Evolutionary conservation across 2,888 invertebrate species (phyloP).

Genomic region (Pomacea canaliculata): DNA sequence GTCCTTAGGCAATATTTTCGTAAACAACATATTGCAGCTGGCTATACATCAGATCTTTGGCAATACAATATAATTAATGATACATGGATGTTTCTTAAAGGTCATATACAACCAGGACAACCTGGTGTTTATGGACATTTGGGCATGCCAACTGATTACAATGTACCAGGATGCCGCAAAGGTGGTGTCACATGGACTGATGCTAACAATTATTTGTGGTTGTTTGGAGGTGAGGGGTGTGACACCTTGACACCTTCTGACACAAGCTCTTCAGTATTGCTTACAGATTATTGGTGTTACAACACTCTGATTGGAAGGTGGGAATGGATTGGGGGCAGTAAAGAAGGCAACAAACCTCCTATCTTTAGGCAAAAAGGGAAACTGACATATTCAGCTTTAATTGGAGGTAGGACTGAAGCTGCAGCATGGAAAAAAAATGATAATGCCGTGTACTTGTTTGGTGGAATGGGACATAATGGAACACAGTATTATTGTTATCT

Average conservation of each 20-base stretch:
- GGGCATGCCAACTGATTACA: conserved; percentile 21
- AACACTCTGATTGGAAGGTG: conserved; percentile 37
- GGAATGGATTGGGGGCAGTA: conserved; percentile 53
- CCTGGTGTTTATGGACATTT: conserved; percentile 37
- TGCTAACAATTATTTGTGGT: conserved; percentile 46
- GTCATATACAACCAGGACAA: conserved; percentile 31
- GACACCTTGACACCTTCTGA: conserved; percentile 36
- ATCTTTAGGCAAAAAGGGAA: conserved; percentile 37
- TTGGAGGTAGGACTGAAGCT: conserved; percentile 48
- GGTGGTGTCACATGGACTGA: conserved; percentile 49
- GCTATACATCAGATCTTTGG: conserved; percentile 54
- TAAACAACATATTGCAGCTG: conserved; percentile 41
- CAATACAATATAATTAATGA: conserved; percentile 39
- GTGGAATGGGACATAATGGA: conserved; percentile 53
- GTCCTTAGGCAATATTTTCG: conserved; percentile 33
- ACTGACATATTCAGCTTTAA: conserved; percentile 29
- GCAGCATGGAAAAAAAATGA: conserved; percentile 34
- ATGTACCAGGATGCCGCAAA: conserved; percentile 47
- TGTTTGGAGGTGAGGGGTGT: conserved; percentile 58
- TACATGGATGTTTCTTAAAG: conserved; percentile 43
- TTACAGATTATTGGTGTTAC: conserved; percentile 55
- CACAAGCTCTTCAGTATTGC: conserved; percentile 36
- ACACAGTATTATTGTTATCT: conserved; percentile 45
- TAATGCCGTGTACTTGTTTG: conserved; percentile 45
- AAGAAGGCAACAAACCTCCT: conserved; percentile 41